Conservation (phyloP, 2,797 vertebrate species). For the Falco cherrug region DNA sequence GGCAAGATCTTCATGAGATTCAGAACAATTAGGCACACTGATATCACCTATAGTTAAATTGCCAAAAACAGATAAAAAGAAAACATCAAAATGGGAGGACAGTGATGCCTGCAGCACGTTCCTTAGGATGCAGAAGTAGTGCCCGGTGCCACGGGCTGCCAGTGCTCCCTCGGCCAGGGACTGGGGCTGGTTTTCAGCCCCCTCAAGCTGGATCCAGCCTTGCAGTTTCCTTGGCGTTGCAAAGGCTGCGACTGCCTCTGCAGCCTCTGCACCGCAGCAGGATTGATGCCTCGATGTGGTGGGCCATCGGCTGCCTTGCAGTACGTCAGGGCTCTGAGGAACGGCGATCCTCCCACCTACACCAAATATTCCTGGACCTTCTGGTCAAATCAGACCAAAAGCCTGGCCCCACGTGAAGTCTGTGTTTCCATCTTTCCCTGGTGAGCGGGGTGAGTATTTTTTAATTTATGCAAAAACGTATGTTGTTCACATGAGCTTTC, state of each 20-base stretch:
- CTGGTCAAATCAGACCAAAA: neutral
- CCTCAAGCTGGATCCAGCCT: neutral
- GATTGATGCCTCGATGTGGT: neutral
- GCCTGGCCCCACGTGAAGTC: neutral
- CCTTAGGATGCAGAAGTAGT: neutral
- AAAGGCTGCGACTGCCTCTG: neutral
- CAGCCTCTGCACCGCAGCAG: neutral
- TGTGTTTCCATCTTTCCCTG: neutral
- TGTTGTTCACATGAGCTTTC: neutral
- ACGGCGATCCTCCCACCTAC: neutral
- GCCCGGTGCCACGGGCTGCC: neutral
- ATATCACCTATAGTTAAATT: neutral
- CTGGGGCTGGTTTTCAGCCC: neutral
- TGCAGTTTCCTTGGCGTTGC: neutral
- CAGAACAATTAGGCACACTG: neutral
- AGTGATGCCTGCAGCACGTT: neutral
- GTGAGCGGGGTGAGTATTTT: neutral
- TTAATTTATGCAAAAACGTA: neutral
- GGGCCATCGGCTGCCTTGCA: neutral
- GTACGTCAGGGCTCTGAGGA: rapidly evolving
- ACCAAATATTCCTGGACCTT: neutral
- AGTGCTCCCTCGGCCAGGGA: rapidly evolving
- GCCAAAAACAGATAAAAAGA: neutral
- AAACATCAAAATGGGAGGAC: neutral
- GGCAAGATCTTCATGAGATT: neutral